A percentile compares a stretch with the other conserved stretches of the same genome.
phyloP scores from a whole-genome alignment of 2,888 invertebrate genomes.

The Arenicola marina region DNA sequence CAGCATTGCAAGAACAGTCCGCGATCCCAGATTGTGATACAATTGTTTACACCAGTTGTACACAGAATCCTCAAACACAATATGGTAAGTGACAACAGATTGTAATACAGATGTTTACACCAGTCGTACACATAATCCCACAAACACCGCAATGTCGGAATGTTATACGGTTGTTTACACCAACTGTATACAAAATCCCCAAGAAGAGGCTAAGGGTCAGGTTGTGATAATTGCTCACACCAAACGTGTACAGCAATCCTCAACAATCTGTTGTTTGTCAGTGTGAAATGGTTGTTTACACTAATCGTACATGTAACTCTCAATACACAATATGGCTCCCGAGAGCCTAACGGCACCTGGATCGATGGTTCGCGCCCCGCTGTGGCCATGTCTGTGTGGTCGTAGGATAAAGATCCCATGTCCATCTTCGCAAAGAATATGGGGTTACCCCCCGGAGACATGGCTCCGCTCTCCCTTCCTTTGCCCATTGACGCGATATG shows the following conservation, averaged over 20 bases:
- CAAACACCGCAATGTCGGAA: slow-evolving; percentile 77
- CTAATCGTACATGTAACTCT: too few relatives aligned
- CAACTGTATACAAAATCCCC: slow-evolving; percentile 76
- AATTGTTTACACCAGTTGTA: slow-evolving; percentile 75
- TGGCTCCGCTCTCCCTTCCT: too few relatives aligned
- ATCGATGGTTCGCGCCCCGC: too few relatives aligned
- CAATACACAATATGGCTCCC: too few relatives aligned
- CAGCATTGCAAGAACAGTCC: slow-evolving; percentile 72
- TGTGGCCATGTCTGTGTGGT: too few relatives aligned
- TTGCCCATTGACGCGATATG: too few relatives aligned
- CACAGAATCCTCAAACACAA: slow-evolving; percentile 79
- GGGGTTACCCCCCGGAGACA: too few relatives aligned
- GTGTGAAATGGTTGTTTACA: slow-evolving; percentile 72
- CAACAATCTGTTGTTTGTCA: slow-evolving; percentile 76
- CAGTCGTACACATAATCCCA: slow-evolving; percentile 77
- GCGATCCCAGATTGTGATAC: slow-evolving; percentile 71
- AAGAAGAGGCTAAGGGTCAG: slow-evolving; percentile 74
- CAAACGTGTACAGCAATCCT: slow-evolving; percentile 77
- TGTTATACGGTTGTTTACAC: slow-evolving; percentile 72
- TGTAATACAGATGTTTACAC: slow-evolving; percentile 72
- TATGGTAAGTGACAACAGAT: slow-evolving; percentile 70
- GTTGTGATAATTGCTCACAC: slow-evolving; percentile 73
- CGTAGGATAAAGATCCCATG: too few relatives aligned
- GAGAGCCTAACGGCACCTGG: too few relatives aligned
- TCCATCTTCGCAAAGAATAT: too few relatives aligned